Conservation (phyloP, 2,113 vertebrate species). For the Cryptoleucopteryx plumbea region DNA sequence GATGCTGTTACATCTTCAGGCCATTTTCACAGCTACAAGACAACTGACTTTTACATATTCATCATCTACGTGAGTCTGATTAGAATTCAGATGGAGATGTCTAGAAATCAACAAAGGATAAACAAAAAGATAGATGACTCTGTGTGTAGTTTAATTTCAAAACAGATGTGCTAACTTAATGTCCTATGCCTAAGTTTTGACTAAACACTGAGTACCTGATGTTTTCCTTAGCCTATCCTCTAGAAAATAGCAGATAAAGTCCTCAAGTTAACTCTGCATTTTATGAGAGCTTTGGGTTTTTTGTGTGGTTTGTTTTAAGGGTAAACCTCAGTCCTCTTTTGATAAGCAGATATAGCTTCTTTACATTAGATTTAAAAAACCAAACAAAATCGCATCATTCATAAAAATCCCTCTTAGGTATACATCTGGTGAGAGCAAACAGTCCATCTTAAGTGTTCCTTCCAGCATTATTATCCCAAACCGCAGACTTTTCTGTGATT, state of each 20-base stretch:
- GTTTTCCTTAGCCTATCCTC: background rate
- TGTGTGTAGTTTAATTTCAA: background rate
- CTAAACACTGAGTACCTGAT: background rate
- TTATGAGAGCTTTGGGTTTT: background rate
- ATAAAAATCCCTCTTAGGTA: background rate
- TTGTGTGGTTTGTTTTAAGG: background rate
- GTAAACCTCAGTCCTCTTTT: background rate
- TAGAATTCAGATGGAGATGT: background rate
- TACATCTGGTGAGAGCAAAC: background rate
- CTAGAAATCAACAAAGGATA: slow-evolving; percentile 8
- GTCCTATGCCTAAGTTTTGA: background rate
- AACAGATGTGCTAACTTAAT: background rate
- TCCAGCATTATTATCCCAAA: background rate
- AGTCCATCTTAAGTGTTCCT: background rate
- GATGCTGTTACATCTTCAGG: background rate
- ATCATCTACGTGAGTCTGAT: background rate
- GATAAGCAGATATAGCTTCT: background rate
- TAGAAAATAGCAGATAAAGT: background rate
- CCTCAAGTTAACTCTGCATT: background rate
- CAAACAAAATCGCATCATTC: rapidly evolving
- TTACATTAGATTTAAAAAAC: background rate
- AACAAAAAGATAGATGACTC: background rate
- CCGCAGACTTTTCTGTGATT: background rate
- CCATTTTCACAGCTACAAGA: background rate
- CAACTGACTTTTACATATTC: background rate